Percentiles rank a stretch among this genome's conserved stretches.
Conservation (phyloP, 2,797 vertebrate genomes). For the Chelon labrosus region DNA sequence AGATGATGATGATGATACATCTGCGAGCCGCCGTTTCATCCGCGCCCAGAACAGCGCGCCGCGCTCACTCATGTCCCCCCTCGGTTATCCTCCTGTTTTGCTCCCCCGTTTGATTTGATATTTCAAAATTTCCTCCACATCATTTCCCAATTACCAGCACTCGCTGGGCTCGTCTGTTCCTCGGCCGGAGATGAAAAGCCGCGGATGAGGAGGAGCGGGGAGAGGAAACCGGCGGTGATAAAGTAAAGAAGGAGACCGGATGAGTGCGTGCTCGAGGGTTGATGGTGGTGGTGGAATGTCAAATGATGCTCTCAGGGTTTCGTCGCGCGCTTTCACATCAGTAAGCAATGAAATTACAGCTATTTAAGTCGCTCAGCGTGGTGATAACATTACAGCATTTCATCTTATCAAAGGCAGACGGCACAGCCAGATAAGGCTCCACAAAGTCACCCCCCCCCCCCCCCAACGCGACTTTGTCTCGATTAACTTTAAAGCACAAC, state of each 20-base stretch:
- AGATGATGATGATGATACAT: conserved; percentile 39
- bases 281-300: conserved; percentile 63
- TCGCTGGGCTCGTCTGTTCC: conserved; percentile 36
- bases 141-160: conserved; percentile 36
- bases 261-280: conserved; percentile 49
- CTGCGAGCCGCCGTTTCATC: conserved; percentile 50
- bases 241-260: conserved; percentile 45
- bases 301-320: conserved; percentile 62
- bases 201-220: conserved; percentile 45
- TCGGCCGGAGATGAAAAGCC: conserved; percentile 55
- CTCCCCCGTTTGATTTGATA: conserved; percentile 47
- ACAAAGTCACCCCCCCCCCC: conserved; percentile 7
- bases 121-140: conserved; percentile 47
- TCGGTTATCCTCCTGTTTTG: conserved; percentile 62
- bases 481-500: conserved; percentile 27
- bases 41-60: conserved; percentile 23
- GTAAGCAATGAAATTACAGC: conserved; percentile 62
- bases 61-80: conserved; percentile 37
- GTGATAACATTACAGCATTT: conserved; percentile 14
- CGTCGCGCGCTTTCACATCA: conserved; percentile 57
- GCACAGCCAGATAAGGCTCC: conserved; percentile 17
- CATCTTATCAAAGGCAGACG: conserved; percentile 11
- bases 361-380: conserved; percentile 46
- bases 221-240: conserved; percentile 50
- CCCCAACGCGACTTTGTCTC: conserved; percentile 24